Conservation (phyloP, 2,797 vertebrate species). For the Semaprochilodus insignis region DNA sequence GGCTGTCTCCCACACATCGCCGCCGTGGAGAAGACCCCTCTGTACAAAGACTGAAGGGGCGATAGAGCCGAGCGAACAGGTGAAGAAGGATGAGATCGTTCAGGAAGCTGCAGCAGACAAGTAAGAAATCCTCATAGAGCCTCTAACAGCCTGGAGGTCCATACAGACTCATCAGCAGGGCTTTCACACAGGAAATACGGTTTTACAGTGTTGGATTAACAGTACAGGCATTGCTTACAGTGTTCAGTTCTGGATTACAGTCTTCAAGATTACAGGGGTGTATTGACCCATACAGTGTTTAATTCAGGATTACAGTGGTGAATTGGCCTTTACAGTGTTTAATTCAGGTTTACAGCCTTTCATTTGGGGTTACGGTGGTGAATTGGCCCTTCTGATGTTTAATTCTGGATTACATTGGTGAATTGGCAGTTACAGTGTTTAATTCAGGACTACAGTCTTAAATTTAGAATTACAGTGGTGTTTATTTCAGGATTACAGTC, state of each 20-base stretch:
- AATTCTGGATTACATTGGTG: neutral
- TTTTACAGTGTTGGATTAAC: neutral
- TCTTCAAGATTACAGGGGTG: neutral
- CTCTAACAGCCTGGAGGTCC: neutral
- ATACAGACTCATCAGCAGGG: neutral
- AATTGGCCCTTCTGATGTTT: neutral
- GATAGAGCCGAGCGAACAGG: slow-evolving; percentile 64
- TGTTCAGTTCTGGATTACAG: neutral
- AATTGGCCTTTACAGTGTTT: neutral
- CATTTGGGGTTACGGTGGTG: neutral
- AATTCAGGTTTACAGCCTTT: neutral
- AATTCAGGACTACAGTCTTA: neutral
- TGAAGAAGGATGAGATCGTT: slow-evolving; percentile 68
- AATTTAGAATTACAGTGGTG: neutral
- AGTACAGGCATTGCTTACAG: neutral
- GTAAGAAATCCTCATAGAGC: slow-evolving; percentile 57
- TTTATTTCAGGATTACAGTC: neutral
- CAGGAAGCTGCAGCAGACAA: slow-evolving; percentile 67
- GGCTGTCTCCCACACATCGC: slow-evolving; percentile 40
- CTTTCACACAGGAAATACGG: neutral
- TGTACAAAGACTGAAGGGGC: slow-evolving; percentile 76
- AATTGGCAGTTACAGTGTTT: neutral
- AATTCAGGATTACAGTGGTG: neutral
- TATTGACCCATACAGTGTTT: neutral
- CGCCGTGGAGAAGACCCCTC: slow-evolving; percentile 61